A percentile compares a stretch with the other conserved stretches of the same genome.
phyloP scores from a whole-genome alignment of 2,113 vertebrate species.

The Pteruthius melanotis region DNA sequence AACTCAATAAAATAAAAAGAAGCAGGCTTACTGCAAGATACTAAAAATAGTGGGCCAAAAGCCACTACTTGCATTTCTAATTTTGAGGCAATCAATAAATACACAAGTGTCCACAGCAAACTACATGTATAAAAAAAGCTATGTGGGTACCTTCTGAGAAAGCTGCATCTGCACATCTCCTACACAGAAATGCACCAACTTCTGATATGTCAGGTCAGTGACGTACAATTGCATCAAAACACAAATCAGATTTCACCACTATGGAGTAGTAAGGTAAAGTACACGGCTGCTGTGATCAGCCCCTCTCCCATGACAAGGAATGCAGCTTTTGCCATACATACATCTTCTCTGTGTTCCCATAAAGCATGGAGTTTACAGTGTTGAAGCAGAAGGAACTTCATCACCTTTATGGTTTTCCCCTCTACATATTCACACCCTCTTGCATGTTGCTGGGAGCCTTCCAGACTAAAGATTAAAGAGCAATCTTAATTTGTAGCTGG shows the following conservation, averaged over 20 bases:
- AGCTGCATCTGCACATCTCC: neutral
- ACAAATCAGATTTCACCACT: neutral
- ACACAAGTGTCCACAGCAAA: neutral
- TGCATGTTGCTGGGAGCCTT: neutral
- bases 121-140: neutral
- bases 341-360: neutral
- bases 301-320: neutral
- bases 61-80: neutral
- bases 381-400: neutral
- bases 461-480: constrained; percentile 1
- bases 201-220: neutral
- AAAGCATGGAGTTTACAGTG: neutral
- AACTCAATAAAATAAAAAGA: neutral
- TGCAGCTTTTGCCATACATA: neutral
- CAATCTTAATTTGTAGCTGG: constrained; percentile 12
- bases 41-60: neutral
- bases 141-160: neutral
- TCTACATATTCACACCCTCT: neutral
- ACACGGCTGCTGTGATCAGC: neutral
- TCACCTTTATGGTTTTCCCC: neutral
- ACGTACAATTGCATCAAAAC: neutral
- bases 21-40: neutral
- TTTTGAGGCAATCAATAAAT: neutral
- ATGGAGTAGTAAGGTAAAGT: neutral
- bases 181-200: neutral